Percentiles rank a stretch among this genome's conserved stretches.
Evolutionary conservation across 2,113 vertebrate genomes (phyloP).

Genomic region (Calonectris borealis): DNA sequence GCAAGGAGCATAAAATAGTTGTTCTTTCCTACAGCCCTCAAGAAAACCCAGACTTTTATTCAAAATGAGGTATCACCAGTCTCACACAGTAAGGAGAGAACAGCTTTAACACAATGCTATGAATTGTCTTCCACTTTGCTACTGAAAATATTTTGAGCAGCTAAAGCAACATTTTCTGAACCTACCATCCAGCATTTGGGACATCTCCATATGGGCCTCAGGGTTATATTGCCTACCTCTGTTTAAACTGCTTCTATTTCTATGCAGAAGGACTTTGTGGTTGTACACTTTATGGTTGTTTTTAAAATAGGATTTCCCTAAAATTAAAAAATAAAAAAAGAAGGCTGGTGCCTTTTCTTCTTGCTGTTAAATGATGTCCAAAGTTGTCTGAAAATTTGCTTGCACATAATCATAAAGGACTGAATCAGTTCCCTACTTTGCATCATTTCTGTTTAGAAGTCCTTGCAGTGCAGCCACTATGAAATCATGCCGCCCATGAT

Average conservation of each 20-base stretch:
- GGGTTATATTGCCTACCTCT: not conserved
- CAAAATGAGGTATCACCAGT: not conserved
- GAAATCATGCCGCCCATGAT: not conserved
- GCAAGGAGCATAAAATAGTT: not conserved
- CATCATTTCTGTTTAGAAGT: not conserved
- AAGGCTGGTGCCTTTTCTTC: not conserved
- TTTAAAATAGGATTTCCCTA: not conserved
- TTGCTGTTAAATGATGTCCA: not conserved
- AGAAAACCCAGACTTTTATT: not conserved
- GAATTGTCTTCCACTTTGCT: not conserved
- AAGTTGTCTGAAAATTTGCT: not conserved
- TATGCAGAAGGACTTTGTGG: not conserved
- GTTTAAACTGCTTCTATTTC: not conserved
- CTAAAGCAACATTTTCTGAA: not conserved
- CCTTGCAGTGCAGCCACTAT: not conserved
- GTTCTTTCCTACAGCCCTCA: not conserved
- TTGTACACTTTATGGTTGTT: not conserved
- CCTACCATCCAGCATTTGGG: not conserved
- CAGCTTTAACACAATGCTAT: not conserved
- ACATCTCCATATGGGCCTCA: not conserved
- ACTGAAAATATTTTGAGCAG: not conserved
- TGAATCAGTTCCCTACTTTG: not conserved
- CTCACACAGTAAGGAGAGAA: not conserved
- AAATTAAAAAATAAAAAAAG: not conserved
- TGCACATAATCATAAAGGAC: not conserved